These are phyloP conservation scores for Gymnogyps californianus DNA, from an alignment of 2,113 vertebrate species.

Conservation along the genomic window DNA sequence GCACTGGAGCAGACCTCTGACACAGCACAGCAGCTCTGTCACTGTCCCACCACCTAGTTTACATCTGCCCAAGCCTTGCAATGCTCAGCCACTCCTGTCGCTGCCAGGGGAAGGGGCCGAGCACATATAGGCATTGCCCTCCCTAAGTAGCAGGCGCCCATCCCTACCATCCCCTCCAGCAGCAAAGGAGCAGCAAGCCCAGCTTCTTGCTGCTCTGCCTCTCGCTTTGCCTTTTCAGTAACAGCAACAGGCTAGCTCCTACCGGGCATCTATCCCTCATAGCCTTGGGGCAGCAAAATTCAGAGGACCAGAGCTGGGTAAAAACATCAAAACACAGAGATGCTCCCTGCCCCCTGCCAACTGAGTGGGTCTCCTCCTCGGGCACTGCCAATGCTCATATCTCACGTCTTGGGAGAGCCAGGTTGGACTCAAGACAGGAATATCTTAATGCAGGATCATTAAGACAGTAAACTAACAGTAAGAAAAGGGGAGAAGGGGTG, in stretches of 20 bases:
- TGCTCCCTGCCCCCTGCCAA: neutral
- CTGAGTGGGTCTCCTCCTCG: fast-evolving
- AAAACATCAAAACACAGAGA: neutral
- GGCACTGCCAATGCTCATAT: neutral
- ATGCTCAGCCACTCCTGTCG: fast-evolving
- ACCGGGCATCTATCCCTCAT: neutral
- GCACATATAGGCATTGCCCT: neutral
- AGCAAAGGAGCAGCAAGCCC: neutral
- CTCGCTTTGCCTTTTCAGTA: neutral
- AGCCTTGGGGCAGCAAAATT: neutral
- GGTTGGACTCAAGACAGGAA: neutral
- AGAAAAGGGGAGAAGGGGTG: neutral
- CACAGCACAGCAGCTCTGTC: neutral
- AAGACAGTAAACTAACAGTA: neutral
- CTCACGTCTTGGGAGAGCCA: neutral
- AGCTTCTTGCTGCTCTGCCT: neutral
- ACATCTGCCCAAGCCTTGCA: neutral
- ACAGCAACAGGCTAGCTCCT: neutral
- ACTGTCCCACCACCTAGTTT: neutral
- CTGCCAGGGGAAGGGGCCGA: neutral
- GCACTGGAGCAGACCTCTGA: neutral
- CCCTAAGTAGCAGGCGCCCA: neutral
- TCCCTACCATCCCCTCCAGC: neutral
- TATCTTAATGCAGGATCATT: neutral
- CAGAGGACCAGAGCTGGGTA: neutral